A percentile compares a stretch with the other conserved stretches of the same genome.
Evolutionary conservation across 2,888 invertebrate species (phyloP).

Genomic region (Lagria hirta): DNA sequence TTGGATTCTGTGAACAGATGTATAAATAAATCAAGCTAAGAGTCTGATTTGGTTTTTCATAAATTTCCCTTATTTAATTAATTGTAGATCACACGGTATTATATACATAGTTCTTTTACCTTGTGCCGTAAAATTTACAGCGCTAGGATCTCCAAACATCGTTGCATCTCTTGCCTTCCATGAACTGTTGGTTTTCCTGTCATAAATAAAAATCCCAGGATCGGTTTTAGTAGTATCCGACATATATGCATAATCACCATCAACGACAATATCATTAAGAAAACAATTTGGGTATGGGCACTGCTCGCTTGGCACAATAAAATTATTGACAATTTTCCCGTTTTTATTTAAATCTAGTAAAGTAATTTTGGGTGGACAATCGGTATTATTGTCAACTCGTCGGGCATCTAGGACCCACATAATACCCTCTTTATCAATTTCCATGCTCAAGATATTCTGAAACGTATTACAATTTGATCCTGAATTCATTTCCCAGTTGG

Average conservation of each 20-base stretch:
- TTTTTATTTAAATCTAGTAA: constrained; percentile 65
- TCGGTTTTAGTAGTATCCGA: constrained; percentile 65
- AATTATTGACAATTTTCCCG: constrained; percentile 59
- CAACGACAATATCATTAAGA: constrained; percentile 69
- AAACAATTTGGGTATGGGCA: constrained; percentile 59
- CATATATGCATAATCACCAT: constrained; percentile 65
- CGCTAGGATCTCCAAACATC: constrained; percentile 61
- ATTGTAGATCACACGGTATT: too few species aligned
- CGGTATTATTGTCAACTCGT: constrained; percentile 56
- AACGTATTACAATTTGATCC: constrained; percentile 53
- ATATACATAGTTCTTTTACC: too few species aligned
- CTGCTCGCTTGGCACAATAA: constrained; percentile 61
- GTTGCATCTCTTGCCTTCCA: constrained; percentile 67
- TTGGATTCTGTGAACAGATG: too few species aligned
- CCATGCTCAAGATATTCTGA: constrained; percentile 70
- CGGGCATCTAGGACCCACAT: constrained; percentile 70
- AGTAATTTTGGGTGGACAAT: constrained; percentile 66
- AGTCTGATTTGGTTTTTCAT: too few species aligned
- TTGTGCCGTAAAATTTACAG: constrained; percentile 60
- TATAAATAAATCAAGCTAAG: too few species aligned
- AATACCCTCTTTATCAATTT: constrained; percentile 67
- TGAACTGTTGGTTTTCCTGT: constrained; percentile 60
- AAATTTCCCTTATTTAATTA: too few species aligned
- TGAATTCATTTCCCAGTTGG: constrained; percentile 66
- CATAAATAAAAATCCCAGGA: constrained; percentile 69